Conservation (phyloP, 1,140 invertebrate genomes). For the Psilanteris sp. region DNA sequence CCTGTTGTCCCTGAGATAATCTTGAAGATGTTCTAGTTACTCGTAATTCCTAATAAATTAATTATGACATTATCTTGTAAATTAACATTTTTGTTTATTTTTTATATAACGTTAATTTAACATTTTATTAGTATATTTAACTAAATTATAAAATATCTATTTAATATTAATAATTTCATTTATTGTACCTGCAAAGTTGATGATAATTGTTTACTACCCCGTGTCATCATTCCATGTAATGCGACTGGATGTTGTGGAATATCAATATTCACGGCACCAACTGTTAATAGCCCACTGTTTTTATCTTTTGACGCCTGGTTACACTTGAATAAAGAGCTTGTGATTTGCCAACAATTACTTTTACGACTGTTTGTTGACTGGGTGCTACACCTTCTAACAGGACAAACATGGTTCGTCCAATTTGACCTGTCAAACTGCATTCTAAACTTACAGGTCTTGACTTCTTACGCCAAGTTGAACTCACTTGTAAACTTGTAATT, state of each 20-base stretch:
- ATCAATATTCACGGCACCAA: conserved; percentile 94
- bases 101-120: no score
- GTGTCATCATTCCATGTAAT: conserved; percentile 97
- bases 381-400: no score
- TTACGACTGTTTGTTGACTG: no score
- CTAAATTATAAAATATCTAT: no score
- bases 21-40: conserved; percentile 89
- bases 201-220: conserved; percentile 94
- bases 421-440: no score
- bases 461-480: no score
- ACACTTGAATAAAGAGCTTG: conserved; percentile 94
- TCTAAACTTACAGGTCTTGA: no score
- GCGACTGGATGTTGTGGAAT: conserved; percentile 98
- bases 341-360: conserved; percentile 94
- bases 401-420: conserved; percentile 94
- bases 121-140: no score
- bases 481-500: no score
- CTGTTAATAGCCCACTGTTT: conserved; percentile 91
- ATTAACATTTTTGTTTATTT: no score
- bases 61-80: no score
- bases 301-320: conserved; percentile 89
- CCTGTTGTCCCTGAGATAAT: conserved; percentile 82
- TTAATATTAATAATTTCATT: not conserved
- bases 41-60: conserved; percentile 83
- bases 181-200: conserved; percentile 91